phyloP scores from a whole-genome alignment of 2,797 vertebrate genomes.

The Lacerta agilis region DNA sequence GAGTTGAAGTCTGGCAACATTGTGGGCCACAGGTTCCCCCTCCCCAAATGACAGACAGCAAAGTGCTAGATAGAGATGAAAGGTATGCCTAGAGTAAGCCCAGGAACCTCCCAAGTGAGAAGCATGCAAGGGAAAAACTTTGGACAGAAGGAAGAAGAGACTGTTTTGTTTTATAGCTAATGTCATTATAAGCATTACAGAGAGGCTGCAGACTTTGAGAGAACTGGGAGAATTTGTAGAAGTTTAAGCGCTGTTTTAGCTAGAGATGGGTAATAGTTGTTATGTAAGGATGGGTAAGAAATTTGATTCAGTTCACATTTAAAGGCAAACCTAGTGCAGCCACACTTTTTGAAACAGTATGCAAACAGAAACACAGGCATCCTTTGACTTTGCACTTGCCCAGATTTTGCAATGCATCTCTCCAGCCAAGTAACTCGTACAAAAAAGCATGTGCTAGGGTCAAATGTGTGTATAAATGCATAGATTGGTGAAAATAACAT shows the following conservation, averaged over 20 bases:
- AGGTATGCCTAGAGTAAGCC: neutral
- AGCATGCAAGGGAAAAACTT: neutral
- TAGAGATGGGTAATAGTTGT: neutral
- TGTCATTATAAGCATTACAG: neutral
- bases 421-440: too few species aligned
- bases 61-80: neutral
- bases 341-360: too few species aligned
- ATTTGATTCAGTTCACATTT: too few species aligned
- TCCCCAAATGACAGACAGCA: neutral
- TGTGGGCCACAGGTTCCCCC: neutral
- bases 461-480: too few species aligned
- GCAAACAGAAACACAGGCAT: too few species aligned
- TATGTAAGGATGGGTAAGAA: neutral
- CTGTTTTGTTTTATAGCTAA: neutral
- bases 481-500: too few species aligned
- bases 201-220: neutral
- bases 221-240: neutral
- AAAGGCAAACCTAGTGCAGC: too few species aligned
- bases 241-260: neutral
- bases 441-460: too few species aligned
- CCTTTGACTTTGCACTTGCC: too few species aligned
- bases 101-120: neutral
- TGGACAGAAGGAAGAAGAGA: neutral
- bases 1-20: neutral
- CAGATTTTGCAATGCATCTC: too few species aligned